Conservation (phyloP, 2,113 vertebrate species). For the Dolichallabes microphthalmus region DNA sequence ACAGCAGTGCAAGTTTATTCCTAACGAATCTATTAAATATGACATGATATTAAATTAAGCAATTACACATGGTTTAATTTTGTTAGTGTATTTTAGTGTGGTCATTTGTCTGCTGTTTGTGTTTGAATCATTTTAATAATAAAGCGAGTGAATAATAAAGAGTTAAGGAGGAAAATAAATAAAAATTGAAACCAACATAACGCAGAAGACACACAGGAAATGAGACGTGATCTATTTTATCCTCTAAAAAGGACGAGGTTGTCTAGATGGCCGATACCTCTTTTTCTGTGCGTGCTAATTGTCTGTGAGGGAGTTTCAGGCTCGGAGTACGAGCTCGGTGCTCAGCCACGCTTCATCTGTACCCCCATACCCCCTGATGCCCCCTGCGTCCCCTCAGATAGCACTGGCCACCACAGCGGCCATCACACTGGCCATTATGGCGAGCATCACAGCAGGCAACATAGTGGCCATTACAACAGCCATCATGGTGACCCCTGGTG, state of each 20-base stretch:
- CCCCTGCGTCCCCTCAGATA: conserved; percentile 66
- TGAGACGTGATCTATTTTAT: conserved; percentile 1
- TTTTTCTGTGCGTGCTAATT: conserved; percentile 36
- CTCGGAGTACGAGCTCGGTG: conserved; percentile 51
- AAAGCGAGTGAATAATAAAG: neutral
- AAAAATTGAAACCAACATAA: neutral
- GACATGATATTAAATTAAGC: neutral
- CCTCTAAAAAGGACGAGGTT: neutral
- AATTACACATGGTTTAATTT: neutral
- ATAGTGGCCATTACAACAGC: conserved; percentile 43
- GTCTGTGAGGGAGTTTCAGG: conserved; percentile 51
- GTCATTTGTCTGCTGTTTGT: neutral
- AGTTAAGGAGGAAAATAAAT: neutral
- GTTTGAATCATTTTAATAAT: neutral
- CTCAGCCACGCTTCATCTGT: conserved; percentile 77
- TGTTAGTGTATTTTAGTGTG: neutral
- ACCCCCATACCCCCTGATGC: conserved; percentile 73
- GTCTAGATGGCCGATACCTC: conserved; percentile 6
- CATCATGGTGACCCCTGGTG: conserved; percentile 69
- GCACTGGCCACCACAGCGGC: conserved; percentile 8
- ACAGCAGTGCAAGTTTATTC: neutral
- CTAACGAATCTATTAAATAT: neutral
- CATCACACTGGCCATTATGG: conserved; percentile 59
- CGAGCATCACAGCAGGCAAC: conserved; percentile 10
- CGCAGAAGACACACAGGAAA: neutral